phyloP scores from a whole-genome alignment of 2,113 vertebrate genomes.

The Stegostoma tigrinum region DNA sequence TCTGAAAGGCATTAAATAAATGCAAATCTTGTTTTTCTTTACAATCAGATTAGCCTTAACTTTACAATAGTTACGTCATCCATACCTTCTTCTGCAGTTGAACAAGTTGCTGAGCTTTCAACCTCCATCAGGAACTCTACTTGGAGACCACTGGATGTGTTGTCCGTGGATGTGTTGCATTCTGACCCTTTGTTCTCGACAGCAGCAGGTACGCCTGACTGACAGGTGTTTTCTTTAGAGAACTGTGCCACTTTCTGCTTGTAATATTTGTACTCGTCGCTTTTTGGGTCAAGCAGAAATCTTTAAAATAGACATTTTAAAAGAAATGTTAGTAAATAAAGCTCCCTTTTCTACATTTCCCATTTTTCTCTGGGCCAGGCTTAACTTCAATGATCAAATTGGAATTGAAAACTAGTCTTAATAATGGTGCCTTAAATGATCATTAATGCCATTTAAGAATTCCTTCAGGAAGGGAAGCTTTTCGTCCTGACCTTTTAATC shows the following conservation, averaged over 20 bases:
- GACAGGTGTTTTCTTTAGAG: constrained; percentile 55
- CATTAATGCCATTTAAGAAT: no score
- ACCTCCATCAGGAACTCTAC: not conserved
- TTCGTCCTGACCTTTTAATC: no score
- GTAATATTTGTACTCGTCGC: constrained; percentile 88
- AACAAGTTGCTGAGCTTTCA: not conserved
- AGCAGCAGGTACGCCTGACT: not conserved
- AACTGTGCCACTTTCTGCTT: constrained; percentile 82
- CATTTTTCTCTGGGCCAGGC: not conserved
- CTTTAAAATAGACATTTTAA: constrained; percentile 48
- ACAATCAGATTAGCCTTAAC: not conserved
- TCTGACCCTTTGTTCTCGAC: not conserved
- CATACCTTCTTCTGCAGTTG: constrained; percentile 2
- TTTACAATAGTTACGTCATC: not conserved
- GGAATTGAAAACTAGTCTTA: no score
- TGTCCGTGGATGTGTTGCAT: not conserved
- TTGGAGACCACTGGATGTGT: not conserved
- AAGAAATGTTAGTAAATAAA: not conserved
- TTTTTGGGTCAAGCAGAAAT: constrained; percentile 86
- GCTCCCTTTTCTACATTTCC: not conserved
- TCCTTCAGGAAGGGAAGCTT: no score
- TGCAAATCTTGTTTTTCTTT: no score
- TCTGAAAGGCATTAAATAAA: no score
- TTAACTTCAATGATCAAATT: not conserved
- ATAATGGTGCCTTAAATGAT: no score